Evolutionary conservation across 2,113 vertebrate genomes (phyloP), one percentile per base, ranked within the genome.

Genomic region (Syngnathus scovelli): DNA sequence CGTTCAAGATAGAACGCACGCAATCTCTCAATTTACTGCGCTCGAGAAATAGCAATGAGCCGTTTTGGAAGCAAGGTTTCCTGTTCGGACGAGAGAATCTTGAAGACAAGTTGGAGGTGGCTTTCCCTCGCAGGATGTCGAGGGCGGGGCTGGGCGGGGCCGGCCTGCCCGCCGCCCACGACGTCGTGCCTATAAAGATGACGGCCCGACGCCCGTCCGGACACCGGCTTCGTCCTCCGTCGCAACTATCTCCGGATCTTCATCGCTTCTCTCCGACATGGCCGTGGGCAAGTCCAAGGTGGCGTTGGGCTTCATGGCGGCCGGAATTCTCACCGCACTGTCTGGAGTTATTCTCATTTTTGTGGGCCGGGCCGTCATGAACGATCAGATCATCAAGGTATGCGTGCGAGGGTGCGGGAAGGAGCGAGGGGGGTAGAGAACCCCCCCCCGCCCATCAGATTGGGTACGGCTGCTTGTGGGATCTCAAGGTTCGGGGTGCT

Each of bases 381-480:
- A 76, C 6, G 73, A 90, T 5, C 91, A 94, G 68, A 88, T 95
- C 7, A 56, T 79, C 39, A 92, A 95, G 91, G 87, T 87, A 59
- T 66, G 66, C n/a, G 58, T 39, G 36, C 1, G 3, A 0, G 58
- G 0, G 33, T 11, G 15, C 5, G 16, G 27, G 27, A 27, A 27
- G 27, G 27, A 27, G 27, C 27, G 27, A 27, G 27, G 27, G 27
- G 27, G 1, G 27, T 27, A 27, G 27, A 27, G 27, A 27, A 27
- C 27, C 27, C 27, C 27, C n/a, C n/a, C n/a, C 27, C 7, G 39
- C 8, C 41, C 41, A 7, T 39, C 39, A 39, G 39, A 39, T 39
- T 5, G 6, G 39, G 39, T 8, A 7, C 41, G 2, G 41, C 8
- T 2, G 0, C 41, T 2, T 10, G 39, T 9, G 2, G 39, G 39